phyloP scores from a whole-genome alignment of 2,113 vertebrate species.

The Python bivittatus region DNA sequence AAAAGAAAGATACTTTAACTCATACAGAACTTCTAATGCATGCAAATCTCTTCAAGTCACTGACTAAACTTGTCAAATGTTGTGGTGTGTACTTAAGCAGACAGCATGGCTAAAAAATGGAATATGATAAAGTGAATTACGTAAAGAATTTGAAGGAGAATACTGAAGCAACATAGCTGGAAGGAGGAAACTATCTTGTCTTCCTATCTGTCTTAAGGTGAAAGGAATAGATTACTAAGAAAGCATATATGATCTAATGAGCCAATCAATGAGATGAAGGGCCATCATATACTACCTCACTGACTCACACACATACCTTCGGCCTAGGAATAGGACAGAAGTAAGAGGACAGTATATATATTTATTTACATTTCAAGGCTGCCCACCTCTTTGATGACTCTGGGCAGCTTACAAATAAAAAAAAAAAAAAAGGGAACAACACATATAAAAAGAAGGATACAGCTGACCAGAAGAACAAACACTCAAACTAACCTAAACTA shows the following conservation, averaged over 20 bases:
- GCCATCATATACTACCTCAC: background rate
- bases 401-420: background rate
- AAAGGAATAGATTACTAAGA: background rate
- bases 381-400: background rate
- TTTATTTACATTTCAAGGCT: background rate
- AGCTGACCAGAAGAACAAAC: background rate
- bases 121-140: background rate
- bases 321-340: background rate
- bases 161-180: background rate
- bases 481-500: background rate
- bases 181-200: background rate
- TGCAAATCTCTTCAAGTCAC: background rate
- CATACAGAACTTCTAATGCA: background rate
- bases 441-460: background rate
- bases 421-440: background rate
- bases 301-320: background rate
- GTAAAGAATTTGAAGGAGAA: background rate
- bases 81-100: background rate
- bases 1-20: background rate
- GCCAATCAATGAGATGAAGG: background rate
- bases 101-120: background rate
- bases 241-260: background rate
- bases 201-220: background rate
- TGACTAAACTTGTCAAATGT: background rate
- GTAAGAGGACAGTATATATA: background rate